phyloP scores from a whole-genome alignment of 2,113 vertebrate genomes.

The Lophura nycthemera region DNA sequence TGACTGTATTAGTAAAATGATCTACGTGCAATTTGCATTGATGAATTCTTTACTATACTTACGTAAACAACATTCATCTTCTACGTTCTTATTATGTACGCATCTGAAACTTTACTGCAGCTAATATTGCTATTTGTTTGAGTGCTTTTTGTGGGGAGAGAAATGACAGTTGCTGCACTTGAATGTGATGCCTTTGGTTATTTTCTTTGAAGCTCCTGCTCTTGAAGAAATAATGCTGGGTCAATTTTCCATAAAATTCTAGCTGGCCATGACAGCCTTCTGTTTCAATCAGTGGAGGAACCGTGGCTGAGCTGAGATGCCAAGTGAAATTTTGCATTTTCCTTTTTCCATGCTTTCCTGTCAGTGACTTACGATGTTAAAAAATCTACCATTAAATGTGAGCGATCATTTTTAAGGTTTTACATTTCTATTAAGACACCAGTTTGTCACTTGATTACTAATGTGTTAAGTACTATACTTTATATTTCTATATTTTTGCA shows the following conservation, averaged over 20 bases:
- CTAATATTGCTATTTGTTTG: background rate
- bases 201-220: background rate
- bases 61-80: background rate
- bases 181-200: background rate
- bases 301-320: background rate
- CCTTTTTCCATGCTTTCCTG: background rate
- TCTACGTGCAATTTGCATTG: too few species aligned
- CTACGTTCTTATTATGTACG: background rate
- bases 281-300: background rate
- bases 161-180: background rate
- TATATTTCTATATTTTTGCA: background rate
- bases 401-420: background rate
- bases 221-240: background rate
- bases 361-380: background rate
- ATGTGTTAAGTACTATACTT: background rate
- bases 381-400: background rate
- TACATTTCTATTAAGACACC: background rate
- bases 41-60: conserved; percentile 8
- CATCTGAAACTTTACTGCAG: background rate
- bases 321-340: background rate
- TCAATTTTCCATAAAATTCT: background rate
- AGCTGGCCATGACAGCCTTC: background rate
- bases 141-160: background rate
- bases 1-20: conserved; percentile 26
- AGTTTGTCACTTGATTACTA: background rate